Percentiles rank a stretch among this genome's conserved stretches.
phyloP scores from a whole-genome alignment of 2,113 vertebrate genomes.

The Alosa alosa region DNA sequence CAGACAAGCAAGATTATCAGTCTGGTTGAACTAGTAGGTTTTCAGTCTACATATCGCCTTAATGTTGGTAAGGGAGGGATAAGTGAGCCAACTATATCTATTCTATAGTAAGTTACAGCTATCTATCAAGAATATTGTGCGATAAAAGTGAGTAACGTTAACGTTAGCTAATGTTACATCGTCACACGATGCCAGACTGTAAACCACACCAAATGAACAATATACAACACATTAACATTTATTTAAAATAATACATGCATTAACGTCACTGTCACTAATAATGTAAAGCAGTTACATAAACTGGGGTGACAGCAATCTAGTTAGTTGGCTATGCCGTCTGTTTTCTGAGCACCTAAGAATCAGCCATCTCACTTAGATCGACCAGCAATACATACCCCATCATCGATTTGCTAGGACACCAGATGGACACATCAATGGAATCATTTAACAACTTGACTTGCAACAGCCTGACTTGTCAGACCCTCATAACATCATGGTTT shows the following conservation, averaged over 20 bases:
- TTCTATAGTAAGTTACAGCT: background rate
- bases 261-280: background rate
- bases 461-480: background rate
- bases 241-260: background rate
- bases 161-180: background rate
- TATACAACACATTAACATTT: background rate
- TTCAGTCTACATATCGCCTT: background rate
- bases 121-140: background rate
- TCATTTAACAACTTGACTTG: background rate
- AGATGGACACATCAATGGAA: background rate
- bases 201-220: background rate
- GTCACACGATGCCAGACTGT: background rate
- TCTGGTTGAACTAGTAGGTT: background rate
- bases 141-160: background rate
- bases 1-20: background rate
- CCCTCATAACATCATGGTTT: constrained; percentile 8
- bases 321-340: background rate
- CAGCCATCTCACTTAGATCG: background rate
- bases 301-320: background rate
- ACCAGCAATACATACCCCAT: constrained; percentile 3
- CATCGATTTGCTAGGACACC: background rate
- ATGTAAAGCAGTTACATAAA: background rate
- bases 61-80: background rate
- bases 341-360: background rate
- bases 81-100: no score